Conservation (phyloP, 2,797 vertebrate genomes). For the Sebastes matsubarae region DNA sequence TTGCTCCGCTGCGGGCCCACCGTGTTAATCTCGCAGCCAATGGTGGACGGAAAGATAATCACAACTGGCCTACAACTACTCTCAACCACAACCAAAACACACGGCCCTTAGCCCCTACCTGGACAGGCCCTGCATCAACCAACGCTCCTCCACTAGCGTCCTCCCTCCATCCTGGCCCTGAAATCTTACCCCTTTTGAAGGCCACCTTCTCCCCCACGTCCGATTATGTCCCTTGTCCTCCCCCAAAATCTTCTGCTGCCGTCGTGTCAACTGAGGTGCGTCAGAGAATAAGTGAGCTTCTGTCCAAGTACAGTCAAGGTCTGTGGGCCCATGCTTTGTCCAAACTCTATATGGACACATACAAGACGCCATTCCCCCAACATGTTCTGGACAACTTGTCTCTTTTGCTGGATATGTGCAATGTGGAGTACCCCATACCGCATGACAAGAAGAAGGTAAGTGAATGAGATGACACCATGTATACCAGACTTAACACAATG, state of each 20-base stretch:
- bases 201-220: background rate
- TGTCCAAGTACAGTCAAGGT: slow-evolving; percentile 87
- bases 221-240: background rate
- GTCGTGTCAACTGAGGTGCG: slow-evolving; percentile 75
- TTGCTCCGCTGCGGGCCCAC: background rate
- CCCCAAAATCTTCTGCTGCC: slow-evolving; percentile 1
- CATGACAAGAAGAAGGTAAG: slow-evolving; percentile 83
- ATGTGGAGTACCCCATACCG: slow-evolving; percentile 85
- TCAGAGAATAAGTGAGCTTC: slow-evolving; percentile 85
- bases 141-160: background rate
- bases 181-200: slow-evolving; percentile 32
- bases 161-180: background rate
- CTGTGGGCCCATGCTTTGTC: slow-evolving; percentile 93
- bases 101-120: background rate
- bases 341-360: slow-evolving; percentile 88
- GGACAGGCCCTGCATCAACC: background rate
- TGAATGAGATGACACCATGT: background rate
- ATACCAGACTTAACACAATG: background rate
- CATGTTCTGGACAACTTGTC: slow-evolving; percentile 84
- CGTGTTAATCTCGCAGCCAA: background rate
- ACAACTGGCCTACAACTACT: background rate
- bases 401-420: slow-evolving; percentile 85
- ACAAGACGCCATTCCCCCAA: slow-evolving; percentile 87
- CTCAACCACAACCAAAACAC: background rate
- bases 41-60: background rate